Base-by-base conservation (phyloP, 1,140 invertebrate species). In the Matsumurasca onukii region DNA sequence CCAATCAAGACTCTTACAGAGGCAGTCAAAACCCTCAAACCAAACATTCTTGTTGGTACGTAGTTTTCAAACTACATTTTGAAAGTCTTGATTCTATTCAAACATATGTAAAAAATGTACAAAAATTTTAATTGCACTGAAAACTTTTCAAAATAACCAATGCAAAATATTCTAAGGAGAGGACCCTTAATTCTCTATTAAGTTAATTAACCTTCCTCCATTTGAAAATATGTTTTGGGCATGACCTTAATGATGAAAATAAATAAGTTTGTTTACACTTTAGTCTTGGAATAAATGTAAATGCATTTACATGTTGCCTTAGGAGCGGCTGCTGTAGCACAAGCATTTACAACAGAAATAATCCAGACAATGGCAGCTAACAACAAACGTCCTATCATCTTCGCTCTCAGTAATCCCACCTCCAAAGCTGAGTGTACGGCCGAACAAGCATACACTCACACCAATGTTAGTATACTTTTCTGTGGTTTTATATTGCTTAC, bases 391-490 rank as follows among this genome's bases (percentile, higher is more conserved):
- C 95, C 95, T 0, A 86, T 98, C 45, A 39, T 99, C 69, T 98
- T 98, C 80, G 96, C 97, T 17, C 82, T 99, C 1, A 98, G 95
- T 75, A 99, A 99, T 83, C 97, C 97, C 49, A 99, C 97, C 13
- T 89, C 86, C 77, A 97, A 97, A 82, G 34, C 97, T 1, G 97
- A 99, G 80, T 98, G 96, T 77, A 98, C 97, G n/a, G 97, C 97
- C 22, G 93, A 96, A 79, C 85, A 95, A 76, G 95, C 95, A 1
- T 98, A 97, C 77, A 86, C 79, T 45, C 78, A 89, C 74, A 97
- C 95, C 1, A 84, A 95, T 75, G 91, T 91, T 79, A 81, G 78
- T 72, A 39, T 17, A 39, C 17, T 5, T 9, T 5, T 9, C 34
- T 39, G 34, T 9, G 17, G n/a, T n/a, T n/a, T n/a, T n/a, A n/a